Evolutionary conservation across 2,888 invertebrate genomes (phyloP), one percentile per base, ranked within the genome.

Genomic region (Pecten maximus): DNA sequence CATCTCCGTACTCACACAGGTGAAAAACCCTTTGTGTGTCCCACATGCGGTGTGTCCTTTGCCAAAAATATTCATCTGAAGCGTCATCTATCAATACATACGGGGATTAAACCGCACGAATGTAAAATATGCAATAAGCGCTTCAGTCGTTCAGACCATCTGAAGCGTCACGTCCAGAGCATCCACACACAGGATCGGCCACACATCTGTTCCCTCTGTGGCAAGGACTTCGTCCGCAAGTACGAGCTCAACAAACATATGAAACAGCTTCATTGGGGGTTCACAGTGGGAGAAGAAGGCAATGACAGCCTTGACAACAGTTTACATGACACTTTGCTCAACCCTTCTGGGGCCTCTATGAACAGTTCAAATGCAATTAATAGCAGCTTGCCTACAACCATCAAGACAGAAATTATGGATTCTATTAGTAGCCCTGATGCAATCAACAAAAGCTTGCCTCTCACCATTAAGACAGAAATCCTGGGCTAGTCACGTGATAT

Each of bases 1-100:
- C 95, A 95, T 89, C 89, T 94, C 12, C 93, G 94, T 4, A 94
- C 94, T 4, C 94, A 95, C 87, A 93, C 93, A n/a, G 93, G 94
- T 1, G 94, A 94, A 40, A 94, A 94, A 50, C 95, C 95, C 19
- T 95, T 94, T 90, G 91, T 91, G 16, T 95, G 95, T 88, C 92
- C 93, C 0, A 93, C 92, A n/a, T 95, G 95, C 90, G 94, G 94
- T 10, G 93, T 94, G 87, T 92, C 93, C 23, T 95, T 95, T 90
- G 93, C 94, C 23, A 94, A 95, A 89, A 94, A 94, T 89, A 94
- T 94, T 74, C 94, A 95, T 89, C 92, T 95, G n/a, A 94, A 94
- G 87, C 93, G 94, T 28, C 95, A 95, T 89, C 89, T 94, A 87
- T 92, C 93, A 40, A 94, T 94, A 28, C 95, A 95, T 92, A 94